A percentile compares a stretch with the other conserved stretches of the same genome.
These are phyloP conservation scores for Panthera uncia DNA, from an alignment of 2,113 vertebrate genomes.

Conservation along the genomic window DNA sequence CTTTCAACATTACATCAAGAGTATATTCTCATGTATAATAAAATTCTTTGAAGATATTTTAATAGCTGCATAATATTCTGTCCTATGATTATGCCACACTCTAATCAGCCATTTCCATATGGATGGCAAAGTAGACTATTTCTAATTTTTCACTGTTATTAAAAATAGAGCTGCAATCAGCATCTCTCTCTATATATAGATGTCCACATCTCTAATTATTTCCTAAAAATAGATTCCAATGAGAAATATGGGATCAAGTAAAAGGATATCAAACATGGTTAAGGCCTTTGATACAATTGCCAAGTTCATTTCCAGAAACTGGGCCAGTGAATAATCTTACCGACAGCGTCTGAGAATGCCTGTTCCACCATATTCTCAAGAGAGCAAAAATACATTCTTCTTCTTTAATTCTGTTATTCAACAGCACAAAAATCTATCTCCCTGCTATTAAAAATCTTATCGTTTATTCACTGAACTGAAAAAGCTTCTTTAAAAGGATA, in stretches of 20 bases:
- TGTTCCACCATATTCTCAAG: background rate
- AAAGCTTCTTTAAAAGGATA: background rate
- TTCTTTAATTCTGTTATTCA: conserved; percentile 22
- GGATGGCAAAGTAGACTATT: background rate
- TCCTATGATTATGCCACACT: background rate
- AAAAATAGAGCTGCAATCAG: background rate
- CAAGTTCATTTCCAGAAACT: background rate
- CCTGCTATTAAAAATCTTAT: conserved; percentile 37
- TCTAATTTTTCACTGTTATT: conserved; percentile 3
- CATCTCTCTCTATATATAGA: background rate
- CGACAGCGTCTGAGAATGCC: background rate
- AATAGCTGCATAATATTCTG: background rate
- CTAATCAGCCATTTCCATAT: conserved; percentile 13
- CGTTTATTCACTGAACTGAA: conserved; percentile 49
- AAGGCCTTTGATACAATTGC: background rate
- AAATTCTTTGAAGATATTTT: background rate
- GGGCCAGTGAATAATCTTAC: background rate
- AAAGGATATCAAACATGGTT: background rate
- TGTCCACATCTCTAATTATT: background rate
- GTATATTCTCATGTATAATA: background rate
- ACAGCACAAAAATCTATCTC: background rate
- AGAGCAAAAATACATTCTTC: background rate
- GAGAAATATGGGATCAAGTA: background rate
- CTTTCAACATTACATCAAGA: background rate
- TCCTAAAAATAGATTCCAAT: conserved; percentile 28